Evolutionary conservation across 53 echinoderm and acorn worm species (phyloP).

Genomic region (Paracentrotus lividus): DNA sequence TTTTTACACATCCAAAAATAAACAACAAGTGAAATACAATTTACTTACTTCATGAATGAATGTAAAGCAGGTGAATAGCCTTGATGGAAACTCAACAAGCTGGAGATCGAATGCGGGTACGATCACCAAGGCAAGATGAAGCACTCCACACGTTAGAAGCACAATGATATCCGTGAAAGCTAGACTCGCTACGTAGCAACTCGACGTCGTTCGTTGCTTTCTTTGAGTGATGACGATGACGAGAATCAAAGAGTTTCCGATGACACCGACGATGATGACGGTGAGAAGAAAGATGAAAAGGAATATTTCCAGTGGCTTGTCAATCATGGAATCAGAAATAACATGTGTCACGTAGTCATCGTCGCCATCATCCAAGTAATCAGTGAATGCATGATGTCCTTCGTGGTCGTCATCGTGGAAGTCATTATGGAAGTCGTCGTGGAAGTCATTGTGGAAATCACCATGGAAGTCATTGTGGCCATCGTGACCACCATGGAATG

Average conservation of each 20-base stretch:
- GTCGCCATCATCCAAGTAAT: not conserved
- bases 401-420: not conserved
- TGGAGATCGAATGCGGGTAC: not conserved
- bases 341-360: not conserved
- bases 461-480: not conserved
- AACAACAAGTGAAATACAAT: too few species aligned
- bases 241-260: constrained; percentile 58
- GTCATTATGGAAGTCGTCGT: not conserved
- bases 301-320: constrained; percentile 34
- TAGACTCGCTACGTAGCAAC: constrained; percentile 58
- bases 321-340: not conserved
- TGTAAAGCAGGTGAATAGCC: not conserved
- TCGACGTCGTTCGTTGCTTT: constrained; percentile 53
- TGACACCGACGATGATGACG: constrained; percentile 46
- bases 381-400: not conserved
- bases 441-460: not conserved
- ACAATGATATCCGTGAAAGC: constrained; percentile 59
- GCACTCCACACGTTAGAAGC: constrained; percentile 45
- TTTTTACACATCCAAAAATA: too few species aligned
- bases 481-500: not conserved
- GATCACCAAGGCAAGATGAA: not conserved
- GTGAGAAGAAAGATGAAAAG: not conserved
- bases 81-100: not conserved
- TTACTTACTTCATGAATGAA: constrained; percentile 41
- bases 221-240: constrained; percentile 29